phyloP scores from a whole-genome alignment of 1,140 invertebrate species.

The Ostrea edulis region DNA sequence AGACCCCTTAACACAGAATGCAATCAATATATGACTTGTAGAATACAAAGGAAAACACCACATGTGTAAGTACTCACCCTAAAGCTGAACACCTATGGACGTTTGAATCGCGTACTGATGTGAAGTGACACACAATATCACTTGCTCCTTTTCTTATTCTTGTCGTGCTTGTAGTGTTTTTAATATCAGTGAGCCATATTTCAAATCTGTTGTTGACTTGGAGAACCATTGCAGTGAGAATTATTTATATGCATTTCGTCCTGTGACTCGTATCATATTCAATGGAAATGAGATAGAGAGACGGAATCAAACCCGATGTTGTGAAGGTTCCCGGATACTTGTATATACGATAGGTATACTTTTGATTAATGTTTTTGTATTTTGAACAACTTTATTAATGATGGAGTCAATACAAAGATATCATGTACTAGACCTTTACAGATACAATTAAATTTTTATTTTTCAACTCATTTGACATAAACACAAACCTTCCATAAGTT shows the following conservation, averaged over 20 bases:
- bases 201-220: neutral
- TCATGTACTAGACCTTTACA: no score
- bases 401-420: no score
- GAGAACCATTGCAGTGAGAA: neutral
- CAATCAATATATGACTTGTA: neutral
- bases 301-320: neutral
- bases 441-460: no score
- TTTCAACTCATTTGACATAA: no score
- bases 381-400: no score
- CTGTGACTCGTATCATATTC: neutral
- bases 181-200: neutral
- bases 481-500: no score
- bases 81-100: no score
- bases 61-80: no score
- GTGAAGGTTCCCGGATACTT: neutral
- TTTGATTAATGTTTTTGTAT: neutral
- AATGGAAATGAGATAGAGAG: neutral
- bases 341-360: neutral
- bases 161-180: neutral
- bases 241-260: neutral
- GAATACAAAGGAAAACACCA: neutral
- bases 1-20: neutral
- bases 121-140: neutral
- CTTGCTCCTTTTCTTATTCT: neutral
- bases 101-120: no score